These are phyloP conservation scores for Liopterus haemorrhoidalis DNA, from an alignment of 2,888 invertebrate species.

Conservation along the genomic window DNA sequence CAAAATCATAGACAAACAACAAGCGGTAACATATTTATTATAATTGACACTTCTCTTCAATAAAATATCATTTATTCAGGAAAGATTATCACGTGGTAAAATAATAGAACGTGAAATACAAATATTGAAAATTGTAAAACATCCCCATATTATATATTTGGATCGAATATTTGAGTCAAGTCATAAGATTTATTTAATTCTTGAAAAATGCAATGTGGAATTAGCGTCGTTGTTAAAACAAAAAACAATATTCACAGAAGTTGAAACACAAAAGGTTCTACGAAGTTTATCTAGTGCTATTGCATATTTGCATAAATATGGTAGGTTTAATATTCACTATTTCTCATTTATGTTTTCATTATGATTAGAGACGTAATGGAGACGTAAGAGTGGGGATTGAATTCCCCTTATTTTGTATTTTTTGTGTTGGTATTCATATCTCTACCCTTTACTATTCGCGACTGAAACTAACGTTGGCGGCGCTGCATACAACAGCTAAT, in stretches of 20 bases:
- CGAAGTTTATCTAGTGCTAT: slow-evolving; percentile 42
- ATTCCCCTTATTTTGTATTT: slow-evolving; percentile 10
- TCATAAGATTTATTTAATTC: slow-evolving; percentile 51
- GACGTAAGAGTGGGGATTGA: not conserved
- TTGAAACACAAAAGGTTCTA: slow-evolving; percentile 40
- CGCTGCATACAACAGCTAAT: too few species aligned
- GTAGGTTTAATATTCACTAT: slow-evolving; percentile 32
- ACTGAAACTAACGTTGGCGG: too few species aligned
- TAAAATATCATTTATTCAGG: slow-evolving; percentile 7
- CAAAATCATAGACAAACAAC: slow-evolving; percentile 44
- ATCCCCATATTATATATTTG: slow-evolving; percentile 51
- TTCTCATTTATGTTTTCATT: not conserved
- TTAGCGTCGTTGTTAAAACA: slow-evolving; percentile 43
- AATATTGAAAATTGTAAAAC: slow-evolving; percentile 51
- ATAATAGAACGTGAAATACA: slow-evolving; percentile 50
- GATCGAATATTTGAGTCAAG: slow-evolving; percentile 51
- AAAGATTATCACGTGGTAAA: too few species aligned
- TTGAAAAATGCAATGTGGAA: slow-evolving; percentile 51
- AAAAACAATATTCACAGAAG: slow-evolving; percentile 41
- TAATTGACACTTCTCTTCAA: slow-evolving; percentile 2
- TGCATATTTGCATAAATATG: slow-evolving; percentile 46
- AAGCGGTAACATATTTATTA: slow-evolving; percentile 13
- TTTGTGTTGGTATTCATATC: slow-evolving; percentile 15
- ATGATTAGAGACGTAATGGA: not conserved
- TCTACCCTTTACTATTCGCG: too few species aligned